Percentiles rank a stretch among this genome's conserved stretches.
These are phyloP conservation scores for Noctua pronuba DNA, from an alignment of 2,888 invertebrate genomes.

Conservation along the genomic window DNA sequence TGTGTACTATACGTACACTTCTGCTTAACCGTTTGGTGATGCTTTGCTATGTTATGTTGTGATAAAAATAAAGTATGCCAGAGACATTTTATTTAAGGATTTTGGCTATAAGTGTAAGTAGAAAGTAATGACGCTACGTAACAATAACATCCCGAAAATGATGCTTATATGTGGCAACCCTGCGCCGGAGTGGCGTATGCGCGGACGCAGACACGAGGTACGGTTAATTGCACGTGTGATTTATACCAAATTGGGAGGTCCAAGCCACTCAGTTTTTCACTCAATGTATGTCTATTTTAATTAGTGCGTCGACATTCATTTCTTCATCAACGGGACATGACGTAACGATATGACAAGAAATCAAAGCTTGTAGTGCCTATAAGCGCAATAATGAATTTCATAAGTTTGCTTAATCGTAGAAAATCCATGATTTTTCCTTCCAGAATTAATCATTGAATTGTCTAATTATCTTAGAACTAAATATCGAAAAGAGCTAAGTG, in stretches of 20 bases:
- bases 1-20: neutral
- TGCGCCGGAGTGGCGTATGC: slow-evolving; percentile 63
- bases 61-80: neutral
- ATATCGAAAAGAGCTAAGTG: too few relatives aligned
- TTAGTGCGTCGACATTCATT: slow-evolving; percentile 58
- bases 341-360: slow-evolving; percentile 9
- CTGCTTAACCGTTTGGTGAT: neutral
- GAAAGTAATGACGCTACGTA: neutral
- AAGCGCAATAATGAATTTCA: neutral
- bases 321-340: slow-evolving; percentile 49
- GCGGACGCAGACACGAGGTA: slow-evolving; percentile 60
- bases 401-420: neutral
- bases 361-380: neutral
- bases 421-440: neutral
- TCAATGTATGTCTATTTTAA: slow-evolving; percentile 66
- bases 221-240: slow-evolving; percentile 68
- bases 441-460: neutral
- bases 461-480: neutral
- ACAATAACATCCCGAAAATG: neutral
- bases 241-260: slow-evolving; percentile 69
- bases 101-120: neutral
- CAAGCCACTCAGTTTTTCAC: slow-evolving; percentile 55
- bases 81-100: neutral
- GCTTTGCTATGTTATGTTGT: neutral
- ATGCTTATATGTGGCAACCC: slow-evolving; percentile 36